A percentile compares a stretch with the other conserved stretches of the same genome.
Evolutionary conservation across 2,888 invertebrate genomes (phyloP).

Genomic region (Himalopsyche kuldschensis): DNA sequence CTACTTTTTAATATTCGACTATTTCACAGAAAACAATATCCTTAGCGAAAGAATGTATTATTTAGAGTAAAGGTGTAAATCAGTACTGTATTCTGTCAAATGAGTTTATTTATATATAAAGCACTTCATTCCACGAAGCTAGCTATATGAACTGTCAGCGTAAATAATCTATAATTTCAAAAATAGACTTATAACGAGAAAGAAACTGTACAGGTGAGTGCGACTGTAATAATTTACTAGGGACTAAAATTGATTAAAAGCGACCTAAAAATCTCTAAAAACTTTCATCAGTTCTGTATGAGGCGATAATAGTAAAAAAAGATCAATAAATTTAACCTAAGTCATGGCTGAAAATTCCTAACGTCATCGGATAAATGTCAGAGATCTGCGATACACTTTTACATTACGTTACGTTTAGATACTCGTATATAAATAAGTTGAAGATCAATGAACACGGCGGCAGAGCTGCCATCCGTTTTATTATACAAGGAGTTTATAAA

Average conservation of each 20-base stretch:
- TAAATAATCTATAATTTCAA: slow-evolving; percentile 28
- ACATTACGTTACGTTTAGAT: slow-evolving; percentile 20
- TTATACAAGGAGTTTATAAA: slow-evolving; percentile 39
- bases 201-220: slow-evolving; percentile 35
- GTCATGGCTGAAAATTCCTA: slow-evolving; percentile 36
- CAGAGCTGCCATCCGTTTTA: slow-evolving; percentile 30
- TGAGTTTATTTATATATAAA: slow-evolving; percentile 35
- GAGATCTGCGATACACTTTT: slow-evolving; percentile 30
- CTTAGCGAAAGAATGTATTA: slow-evolving; percentile 22
- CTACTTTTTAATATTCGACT: slow-evolving; percentile 24
- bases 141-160: slow-evolving; percentile 32
- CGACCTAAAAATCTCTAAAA: slow-evolving; percentile 33
- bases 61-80: slow-evolving; percentile 32
- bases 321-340: slow-evolving; percentile 35
- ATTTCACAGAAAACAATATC: slow-evolving; percentile 24
- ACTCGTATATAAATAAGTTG: slow-evolving; percentile 32
- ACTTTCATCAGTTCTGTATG: slow-evolving; percentile 39
- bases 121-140: slow-evolving; percentile 39
- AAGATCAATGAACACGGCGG: slow-evolving; percentile 30
- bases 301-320: slow-evolving; percentile 24
- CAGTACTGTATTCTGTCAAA: slow-evolving; percentile 37
- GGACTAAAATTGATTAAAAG: slow-evolving; percentile 26
- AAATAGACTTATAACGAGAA: slow-evolving; percentile 33
- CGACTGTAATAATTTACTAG: slow-evolving; percentile 30
- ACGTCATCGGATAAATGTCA: slow-evolving; percentile 26